Percentiles rank a stretch among this genome's conserved stretches.
Conservation (phyloP, 2,113 vertebrate genomes). For the Chaenocephalus aceratus region DNA sequence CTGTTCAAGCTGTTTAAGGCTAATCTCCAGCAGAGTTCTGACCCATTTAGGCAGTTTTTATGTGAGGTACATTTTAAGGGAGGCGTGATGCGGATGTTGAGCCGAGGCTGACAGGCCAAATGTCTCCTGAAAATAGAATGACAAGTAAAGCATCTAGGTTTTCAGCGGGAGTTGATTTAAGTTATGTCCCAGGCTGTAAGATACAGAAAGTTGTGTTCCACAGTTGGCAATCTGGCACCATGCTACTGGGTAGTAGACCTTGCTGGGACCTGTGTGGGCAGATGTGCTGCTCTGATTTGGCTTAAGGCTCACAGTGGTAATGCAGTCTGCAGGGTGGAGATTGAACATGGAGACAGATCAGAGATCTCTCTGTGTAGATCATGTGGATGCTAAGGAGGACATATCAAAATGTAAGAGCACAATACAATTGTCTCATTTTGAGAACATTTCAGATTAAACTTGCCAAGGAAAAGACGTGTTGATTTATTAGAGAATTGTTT, state of each 20-base stretch:
- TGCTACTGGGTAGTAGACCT: conserved; percentile 62
- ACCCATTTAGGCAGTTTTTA: conserved; percentile 69
- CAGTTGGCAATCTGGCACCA: conserved; percentile 49
- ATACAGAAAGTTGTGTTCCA: conserved; percentile 64
- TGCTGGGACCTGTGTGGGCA: conserved; percentile 71
- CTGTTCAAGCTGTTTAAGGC: conserved; percentile 45
- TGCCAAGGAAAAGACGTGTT: not conserved
- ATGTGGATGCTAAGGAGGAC: conserved; percentile 48
- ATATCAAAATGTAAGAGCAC: conserved; percentile 22
- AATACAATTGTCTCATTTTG: conserved; percentile 23
- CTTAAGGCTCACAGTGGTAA: conserved; percentile 65
- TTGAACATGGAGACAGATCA: conserved; percentile 68
- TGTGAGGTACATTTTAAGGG: conserved; percentile 52
- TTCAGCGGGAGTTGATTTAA: conserved; percentile 62
- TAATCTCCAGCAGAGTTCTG: conserved; percentile 69
- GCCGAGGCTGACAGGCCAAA: conserved; percentile 56
- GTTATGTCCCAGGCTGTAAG: conserved; percentile 60
- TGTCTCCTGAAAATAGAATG: conserved; percentile 65
- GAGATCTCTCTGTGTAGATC: conserved; percentile 51
- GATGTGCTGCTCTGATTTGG: conserved; percentile 73
- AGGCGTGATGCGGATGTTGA: conserved; percentile 51
- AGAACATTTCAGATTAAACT: conserved; percentile 8
- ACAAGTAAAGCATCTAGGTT: conserved; percentile 51
- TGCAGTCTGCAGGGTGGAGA: conserved; percentile 65
- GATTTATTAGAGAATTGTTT: not conserved